A percentile compares a stretch with the other conserved stretches of the same genome.
Conservation (phyloP, 1,140 invertebrate species). For the Solenopsis invicta region DNA sequence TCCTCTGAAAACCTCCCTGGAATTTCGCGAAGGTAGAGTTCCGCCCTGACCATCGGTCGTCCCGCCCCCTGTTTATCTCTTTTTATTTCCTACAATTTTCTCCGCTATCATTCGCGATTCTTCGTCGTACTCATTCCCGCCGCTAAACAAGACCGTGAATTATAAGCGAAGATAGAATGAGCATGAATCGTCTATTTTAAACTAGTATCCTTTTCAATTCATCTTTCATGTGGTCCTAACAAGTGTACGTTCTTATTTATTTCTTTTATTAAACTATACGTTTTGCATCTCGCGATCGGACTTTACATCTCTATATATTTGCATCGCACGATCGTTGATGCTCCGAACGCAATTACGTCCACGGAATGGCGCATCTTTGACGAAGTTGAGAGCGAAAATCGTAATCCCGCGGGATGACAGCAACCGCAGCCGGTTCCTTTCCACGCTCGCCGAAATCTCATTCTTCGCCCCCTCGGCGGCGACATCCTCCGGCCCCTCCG, state of each 20-base stretch:
- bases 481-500: conserved; percentile 63
- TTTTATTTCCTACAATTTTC: conserved; percentile 44
- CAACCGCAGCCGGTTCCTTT: conserved; percentile 76
- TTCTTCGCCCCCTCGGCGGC: conserved; percentile 73
- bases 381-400: conserved; percentile 72
- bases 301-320: neutral
- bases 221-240: neutral
- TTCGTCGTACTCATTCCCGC: neutral
- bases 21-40: conserved; percentile 56
- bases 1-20: conserved; percentile 56
- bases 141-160: neutral
- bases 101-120: conserved; percentile 19
- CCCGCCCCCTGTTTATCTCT: conserved; percentile 6
- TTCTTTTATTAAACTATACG: neutral
- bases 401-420: conserved; percentile 73
- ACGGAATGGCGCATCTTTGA: conserved; percentile 62
- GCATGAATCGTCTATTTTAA: neutral
- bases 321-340: conserved; percentile 7
- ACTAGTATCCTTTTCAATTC: neutral
- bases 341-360: conserved; percentile 66
- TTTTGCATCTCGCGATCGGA: neutral
- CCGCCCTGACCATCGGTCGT: conserved; percentile 38
- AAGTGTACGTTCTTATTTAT: no score
- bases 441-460: conserved; percentile 75
- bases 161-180: conserved; percentile 8